A percentile compares a stretch with the other conserved stretches of the same genome.
Conservation (phyloP, 2,113 vertebrate genomes). For the Syngnathus scovelli region DNA sequence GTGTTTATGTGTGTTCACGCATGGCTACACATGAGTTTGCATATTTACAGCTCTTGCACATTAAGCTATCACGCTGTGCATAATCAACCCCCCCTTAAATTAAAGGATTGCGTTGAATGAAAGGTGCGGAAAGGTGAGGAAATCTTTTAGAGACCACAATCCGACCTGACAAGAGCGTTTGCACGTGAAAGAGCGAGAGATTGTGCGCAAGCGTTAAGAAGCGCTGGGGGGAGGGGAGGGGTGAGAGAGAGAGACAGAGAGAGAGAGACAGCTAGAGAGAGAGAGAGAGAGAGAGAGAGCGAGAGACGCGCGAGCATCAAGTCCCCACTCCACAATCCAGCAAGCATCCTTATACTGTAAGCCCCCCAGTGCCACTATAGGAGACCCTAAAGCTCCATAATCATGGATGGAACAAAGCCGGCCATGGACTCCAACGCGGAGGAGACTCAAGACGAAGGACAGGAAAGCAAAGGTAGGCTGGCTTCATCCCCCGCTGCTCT, state of each 20-base stretch:
- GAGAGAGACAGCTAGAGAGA: constrained; percentile 24
- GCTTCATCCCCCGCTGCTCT: constrained; percentile 10
- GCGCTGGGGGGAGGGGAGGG: not conserved
- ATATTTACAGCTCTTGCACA: constrained; percentile 52
- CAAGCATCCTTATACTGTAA: constrained; percentile 40
- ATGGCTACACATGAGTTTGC: constrained; percentile 58
- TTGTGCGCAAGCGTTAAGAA: not conserved
- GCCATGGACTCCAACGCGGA: constrained; percentile 92
- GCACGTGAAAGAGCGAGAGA: constrained; percentile 57
- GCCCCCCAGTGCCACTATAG: constrained; percentile 62
- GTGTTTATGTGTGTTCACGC: constrained; percentile 34
- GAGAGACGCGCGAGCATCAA: constrained; percentile 42
- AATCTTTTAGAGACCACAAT: constrained; percentile 61
- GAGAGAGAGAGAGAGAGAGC: constrained; percentile 20
- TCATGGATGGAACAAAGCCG: constrained; percentile 95
- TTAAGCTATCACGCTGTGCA: constrained; percentile 18
- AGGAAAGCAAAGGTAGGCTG: constrained; percentile 93
- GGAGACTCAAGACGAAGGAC: constrained; percentile 90
- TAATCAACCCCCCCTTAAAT: not conserved
- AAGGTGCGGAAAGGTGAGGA: not conserved
- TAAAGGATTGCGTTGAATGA: not conserved
- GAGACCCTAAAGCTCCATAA: constrained; percentile 69
- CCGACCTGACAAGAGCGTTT: constrained; percentile 74
- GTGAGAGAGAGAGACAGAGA: constrained; percentile 22
- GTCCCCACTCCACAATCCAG: constrained; percentile 43